phyloP scores from a whole-genome alignment of 2,888 invertebrate genomes.

The Kuschelorhynchus macadamiae region DNA sequence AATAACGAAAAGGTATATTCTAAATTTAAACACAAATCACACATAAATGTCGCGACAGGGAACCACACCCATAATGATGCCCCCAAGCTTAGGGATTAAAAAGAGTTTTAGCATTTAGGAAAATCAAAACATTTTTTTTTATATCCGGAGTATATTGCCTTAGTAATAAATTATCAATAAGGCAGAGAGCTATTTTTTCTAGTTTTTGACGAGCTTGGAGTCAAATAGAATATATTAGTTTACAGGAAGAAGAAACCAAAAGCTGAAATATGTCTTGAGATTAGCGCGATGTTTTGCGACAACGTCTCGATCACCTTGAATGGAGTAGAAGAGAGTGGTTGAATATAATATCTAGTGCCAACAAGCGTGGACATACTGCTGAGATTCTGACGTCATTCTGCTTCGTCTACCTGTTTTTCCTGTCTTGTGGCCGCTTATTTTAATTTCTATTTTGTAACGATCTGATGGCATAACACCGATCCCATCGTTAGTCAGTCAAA shows the following conservation, averaged over 20 bases:
- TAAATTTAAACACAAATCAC: conserved; percentile 46
- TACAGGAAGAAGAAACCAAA: no score
- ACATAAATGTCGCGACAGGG: conserved; percentile 40
- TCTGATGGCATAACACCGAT: conserved; percentile 27
- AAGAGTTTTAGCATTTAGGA: conserved; percentile 50
- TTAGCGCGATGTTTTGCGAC: conserved; percentile 26
- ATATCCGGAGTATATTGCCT: no score
- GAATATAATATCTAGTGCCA: conserved; percentile 27
- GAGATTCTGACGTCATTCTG: conserved; percentile 48
- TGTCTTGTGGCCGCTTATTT: conserved; percentile 37
- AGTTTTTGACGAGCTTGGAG: no score
- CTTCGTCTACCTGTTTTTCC: conserved; percentile 49
- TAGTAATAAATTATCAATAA: no score
- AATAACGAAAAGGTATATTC: conserved; percentile 24
- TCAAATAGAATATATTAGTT: no score
- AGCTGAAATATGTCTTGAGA: no score
- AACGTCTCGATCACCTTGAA: conserved; percentile 47
- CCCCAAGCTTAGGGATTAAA: no score
- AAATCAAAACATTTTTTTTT: no score
- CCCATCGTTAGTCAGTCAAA: background rate
- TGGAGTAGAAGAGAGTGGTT: conserved; percentile 47
- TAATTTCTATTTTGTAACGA: conserved; percentile 38
- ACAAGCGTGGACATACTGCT: conserved; percentile 39
- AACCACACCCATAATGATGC: conserved; percentile 52
- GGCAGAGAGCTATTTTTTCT: no score